These are phyloP conservation scores for Folsomia manolachei DNA, from an alignment of 2,888 invertebrate species.

Conservation along the genomic window DNA sequence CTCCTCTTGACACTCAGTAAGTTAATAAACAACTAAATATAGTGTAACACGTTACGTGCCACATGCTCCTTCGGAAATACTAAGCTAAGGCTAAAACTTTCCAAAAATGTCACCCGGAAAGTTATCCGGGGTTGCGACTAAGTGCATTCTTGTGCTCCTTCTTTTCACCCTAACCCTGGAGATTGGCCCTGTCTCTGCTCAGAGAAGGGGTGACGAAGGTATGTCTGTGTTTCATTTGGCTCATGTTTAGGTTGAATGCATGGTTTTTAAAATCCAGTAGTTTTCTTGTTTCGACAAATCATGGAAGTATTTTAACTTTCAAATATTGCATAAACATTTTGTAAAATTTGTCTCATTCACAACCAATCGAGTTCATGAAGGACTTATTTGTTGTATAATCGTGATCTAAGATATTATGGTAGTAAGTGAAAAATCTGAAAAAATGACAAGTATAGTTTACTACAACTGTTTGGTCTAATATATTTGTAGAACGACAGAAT, in stretches of 20 bases:
- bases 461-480: neutral
- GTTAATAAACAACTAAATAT: too few relatives aligned
- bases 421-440: neutral
- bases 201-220: slow-evolving; percentile 1
- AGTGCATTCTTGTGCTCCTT: slow-evolving; percentile 30
- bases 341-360: too few relatives aligned
- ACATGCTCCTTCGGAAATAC: neutral
- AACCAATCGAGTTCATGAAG: neutral
- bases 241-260: too few relatives aligned
- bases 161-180: slow-evolving; percentile 6
- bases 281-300: neutral
- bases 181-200: neutral
- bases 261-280: neutral
- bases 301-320: neutral
- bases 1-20: neutral
- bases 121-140: slow-evolving; percentile 15
- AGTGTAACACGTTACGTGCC: too few relatives aligned
- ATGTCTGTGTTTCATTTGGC: too few relatives aligned
- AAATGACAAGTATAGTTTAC: neutral
- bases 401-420: neutral
- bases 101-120: slow-evolving; percentile 26
- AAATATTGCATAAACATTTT: neutral
- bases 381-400: neutral
- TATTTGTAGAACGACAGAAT: neutral
- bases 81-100: neutral